These are phyloP conservation scores for Poecilus cupreus DNA, from an alignment of 2,888 invertebrate species.

Conservation along the genomic window DNA sequence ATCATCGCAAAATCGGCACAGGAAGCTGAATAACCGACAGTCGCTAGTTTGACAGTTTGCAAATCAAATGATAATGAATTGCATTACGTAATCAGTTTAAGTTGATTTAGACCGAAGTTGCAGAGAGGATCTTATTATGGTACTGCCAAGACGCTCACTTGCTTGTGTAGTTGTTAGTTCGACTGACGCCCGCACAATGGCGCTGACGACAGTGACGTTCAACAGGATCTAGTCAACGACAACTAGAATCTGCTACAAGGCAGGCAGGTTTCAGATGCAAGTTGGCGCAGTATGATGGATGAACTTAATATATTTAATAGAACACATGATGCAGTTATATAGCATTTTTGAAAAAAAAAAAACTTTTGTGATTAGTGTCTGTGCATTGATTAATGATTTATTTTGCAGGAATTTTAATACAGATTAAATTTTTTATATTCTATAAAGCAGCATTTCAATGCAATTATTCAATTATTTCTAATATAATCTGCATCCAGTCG, in stretches of 20 bases:
- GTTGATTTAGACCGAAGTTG: conserved; percentile 52
- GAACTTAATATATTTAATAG: conserved; percentile 31
- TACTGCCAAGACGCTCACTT: not conserved
- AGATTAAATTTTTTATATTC: too few species aligned
- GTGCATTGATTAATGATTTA: too few species aligned
- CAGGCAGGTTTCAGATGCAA: not conserved
- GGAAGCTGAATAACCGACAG: not conserved
- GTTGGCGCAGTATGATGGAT: not conserved
- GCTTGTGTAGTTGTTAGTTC: conserved; percentile 1
- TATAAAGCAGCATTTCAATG: too few species aligned
- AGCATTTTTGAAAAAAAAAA: not conserved
- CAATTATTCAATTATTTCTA: too few species aligned
- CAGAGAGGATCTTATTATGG: conserved; percentile 55
- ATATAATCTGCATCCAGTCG: too few species aligned
- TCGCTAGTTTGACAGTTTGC: conserved; percentile 55
- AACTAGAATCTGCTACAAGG: conserved; percentile 2
- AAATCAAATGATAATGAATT: conserved; percentile 59
- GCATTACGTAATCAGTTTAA: conserved; percentile 59
- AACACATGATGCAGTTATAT: not conserved
- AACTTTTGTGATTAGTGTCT: too few species aligned
- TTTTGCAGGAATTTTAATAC: too few species aligned
- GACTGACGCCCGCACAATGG: conserved; percentile 24
- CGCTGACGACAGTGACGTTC: conserved; percentile 6
- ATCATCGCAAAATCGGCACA: not conserved
- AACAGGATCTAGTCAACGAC: conserved; percentile 13